phyloP scores from a whole-genome alignment of 2,113 vertebrate genomes.

The Prunella himalayana region DNA sequence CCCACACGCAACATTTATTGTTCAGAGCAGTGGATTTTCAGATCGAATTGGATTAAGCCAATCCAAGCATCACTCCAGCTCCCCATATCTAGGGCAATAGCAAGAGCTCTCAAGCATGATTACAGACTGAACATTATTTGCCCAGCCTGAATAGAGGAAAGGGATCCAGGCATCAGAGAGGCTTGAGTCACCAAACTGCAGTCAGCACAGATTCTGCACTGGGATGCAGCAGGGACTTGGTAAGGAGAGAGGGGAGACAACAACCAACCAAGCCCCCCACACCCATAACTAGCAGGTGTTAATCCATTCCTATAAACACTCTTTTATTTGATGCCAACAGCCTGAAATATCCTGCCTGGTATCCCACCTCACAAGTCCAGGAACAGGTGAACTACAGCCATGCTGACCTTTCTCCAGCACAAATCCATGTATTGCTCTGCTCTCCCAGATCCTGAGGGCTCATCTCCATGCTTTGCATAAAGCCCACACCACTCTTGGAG shows the following conservation, averaged over 20 bases:
- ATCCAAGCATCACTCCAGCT: background rate
- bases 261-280: rapidly evolving
- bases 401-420: background rate
- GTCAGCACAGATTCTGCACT: rapidly evolving
- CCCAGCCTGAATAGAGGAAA: background rate
- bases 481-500: background rate
- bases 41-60: background rate
- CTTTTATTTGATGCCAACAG: background rate
- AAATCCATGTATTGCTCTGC: background rate
- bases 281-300: background rate
- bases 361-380: background rate
- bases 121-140: background rate
- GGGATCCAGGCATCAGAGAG: background rate
- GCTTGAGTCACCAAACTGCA: background rate
- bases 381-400: background rate
- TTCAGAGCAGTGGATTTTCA: background rate
- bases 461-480: background rate
- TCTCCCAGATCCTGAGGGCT: background rate
- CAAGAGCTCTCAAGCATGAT: background rate
- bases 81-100: background rate
- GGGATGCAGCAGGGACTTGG: background rate
- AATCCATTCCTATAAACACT: background rate
- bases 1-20: background rate
- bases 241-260: background rate
- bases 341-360: background rate